Conservation (phyloP, 2,113 vertebrate species). For the Gopherus flavomarginatus region DNA sequence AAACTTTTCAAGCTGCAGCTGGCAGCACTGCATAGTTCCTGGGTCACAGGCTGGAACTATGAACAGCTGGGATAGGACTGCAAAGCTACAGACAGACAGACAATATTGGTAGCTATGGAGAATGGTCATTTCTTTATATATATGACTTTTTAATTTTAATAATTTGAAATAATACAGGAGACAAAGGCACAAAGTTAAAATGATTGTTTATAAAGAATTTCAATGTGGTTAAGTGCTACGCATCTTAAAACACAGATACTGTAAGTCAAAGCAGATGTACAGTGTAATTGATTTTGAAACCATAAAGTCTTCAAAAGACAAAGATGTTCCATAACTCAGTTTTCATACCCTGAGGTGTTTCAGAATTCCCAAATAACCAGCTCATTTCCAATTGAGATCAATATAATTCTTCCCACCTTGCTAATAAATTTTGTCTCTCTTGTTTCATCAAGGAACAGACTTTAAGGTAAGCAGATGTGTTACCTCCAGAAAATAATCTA, state of each 20-base stretch:
- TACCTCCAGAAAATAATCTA: slow-evolving; percentile 77
- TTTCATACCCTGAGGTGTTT: not conserved
- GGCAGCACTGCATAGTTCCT: not conserved
- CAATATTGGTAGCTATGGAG: accelerated
- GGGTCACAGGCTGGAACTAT: not conserved
- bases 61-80: accelerated
- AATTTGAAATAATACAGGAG: not conserved
- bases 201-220: not conserved
- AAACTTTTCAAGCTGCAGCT: not conserved
- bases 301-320: not conserved
- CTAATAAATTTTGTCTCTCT: not conserved
- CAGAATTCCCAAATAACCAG: not conserved
- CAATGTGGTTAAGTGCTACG: not conserved
- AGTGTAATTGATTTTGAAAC: not conserved
- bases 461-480: slow-evolving; percentile 73
- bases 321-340: not conserved
- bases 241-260: not conserved
- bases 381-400: not conserved
- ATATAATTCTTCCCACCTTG: not conserved
- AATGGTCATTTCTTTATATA: not conserved
- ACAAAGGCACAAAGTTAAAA: not conserved
- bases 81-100: accelerated
- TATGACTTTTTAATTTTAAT: not conserved
- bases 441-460: slow-evolving; percentile 46
- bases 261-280: not conserved